Base-by-base conservation (phyloP, 2,797 vertebrate species). In the Bucorvus abyssinicus region DNA sequence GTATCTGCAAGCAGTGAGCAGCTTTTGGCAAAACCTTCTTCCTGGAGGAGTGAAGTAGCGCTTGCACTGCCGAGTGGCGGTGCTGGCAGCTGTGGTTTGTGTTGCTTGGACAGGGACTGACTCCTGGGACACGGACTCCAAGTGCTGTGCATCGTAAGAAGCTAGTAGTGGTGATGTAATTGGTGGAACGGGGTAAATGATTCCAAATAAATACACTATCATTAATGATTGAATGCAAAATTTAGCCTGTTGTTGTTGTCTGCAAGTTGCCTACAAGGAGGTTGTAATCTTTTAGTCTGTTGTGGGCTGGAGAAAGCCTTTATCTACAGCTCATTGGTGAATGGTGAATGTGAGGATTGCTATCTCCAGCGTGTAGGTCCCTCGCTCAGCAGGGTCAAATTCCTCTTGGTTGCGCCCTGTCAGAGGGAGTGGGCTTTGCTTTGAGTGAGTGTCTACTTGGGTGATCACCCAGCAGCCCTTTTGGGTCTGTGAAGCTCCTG, bases 21-120 rank as follows among this genome's bases (percentile, higher is more conserved):
- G 71, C 85, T 71, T 55, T n/a, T 29, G 61, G 50, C 50, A 49
- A 47, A 53, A 24, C 7, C 21, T 22, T 64, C 64, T 75, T 68
- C 67, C 83, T 42, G 71, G 63, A 49, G 59, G 68, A 73, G 42
- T 32, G 50, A 47, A 53, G 26, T 3, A 50, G 47, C 22, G 29
- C 49, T 9, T 6, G n/a, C 1, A 2, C 60, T 0, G 0, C 44
- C 0, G 7, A 47, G 63, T 45, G 24, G 17, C 1, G 1, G 34
- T 40, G 56, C 22, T 45, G 71, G 61, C 26, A 19, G 15, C 32
- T 21, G 45, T 7, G 34, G 49, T 44, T 34, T 2, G 1, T 15
- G 57, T 50, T 61, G 71, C 56, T 88, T 57, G 76, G 76, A 44
- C 71, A 76, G 71, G 2, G 3, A 8, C 19, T 34, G 57, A 22